A percentile compares a stretch with the other conserved stretches of the same genome.
phyloP scores from a whole-genome alignment of 2,797 vertebrate species.

The Nannoperca australis region DNA sequence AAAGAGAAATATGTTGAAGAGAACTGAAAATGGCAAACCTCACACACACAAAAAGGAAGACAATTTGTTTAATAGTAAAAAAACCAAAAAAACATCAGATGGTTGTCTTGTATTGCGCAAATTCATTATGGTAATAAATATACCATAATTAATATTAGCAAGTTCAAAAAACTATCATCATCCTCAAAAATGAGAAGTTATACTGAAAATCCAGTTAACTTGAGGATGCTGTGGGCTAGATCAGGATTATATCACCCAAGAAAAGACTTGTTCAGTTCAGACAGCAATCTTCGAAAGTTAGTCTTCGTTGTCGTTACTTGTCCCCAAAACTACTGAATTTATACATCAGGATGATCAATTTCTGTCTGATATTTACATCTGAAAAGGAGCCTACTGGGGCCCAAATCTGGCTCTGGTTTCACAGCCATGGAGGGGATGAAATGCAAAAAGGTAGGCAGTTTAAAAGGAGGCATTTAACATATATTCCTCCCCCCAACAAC shows the following conservation, averaged over 20 bases:
- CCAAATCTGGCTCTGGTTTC: constrained; percentile 39
- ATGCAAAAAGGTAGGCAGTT: constrained; percentile 44
- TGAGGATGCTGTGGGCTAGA: constrained; percentile 28
- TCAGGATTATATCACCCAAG: constrained; percentile 43
- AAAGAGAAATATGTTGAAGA: neutral
- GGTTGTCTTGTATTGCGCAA: constrained; percentile 38
- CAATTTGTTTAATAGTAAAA: constrained; percentile 41
- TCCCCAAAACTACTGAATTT: constrained; percentile 38
- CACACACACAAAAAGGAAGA: constrained; percentile 74
- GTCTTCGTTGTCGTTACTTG: constrained; percentile 33
- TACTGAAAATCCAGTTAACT: constrained; percentile 22
- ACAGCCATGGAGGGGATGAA: constrained; percentile 41
- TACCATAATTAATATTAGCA: constrained; percentile 28
- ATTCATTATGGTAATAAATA: constrained; percentile 40
- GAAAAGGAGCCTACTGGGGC: constrained; percentile 37
- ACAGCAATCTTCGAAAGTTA: constrained; percentile 50
- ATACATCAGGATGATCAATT: constrained; percentile 47
- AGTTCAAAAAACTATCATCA: constrained; percentile 31
- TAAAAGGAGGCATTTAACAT: constrained; percentile 42
- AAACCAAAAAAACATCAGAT: constrained; percentile 28
- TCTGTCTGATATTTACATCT: constrained; percentile 73
- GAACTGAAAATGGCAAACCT: constrained; percentile 43
- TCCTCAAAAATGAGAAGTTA: constrained; percentile 40
- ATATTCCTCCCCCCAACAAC: constrained; percentile 18
- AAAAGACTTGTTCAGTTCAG: constrained; percentile 55